A percentile compares a stretch with the other conserved stretches of the same genome.
Conservation (phyloP, 1,140 invertebrate species). For the Drosophila mayri region DNA sequence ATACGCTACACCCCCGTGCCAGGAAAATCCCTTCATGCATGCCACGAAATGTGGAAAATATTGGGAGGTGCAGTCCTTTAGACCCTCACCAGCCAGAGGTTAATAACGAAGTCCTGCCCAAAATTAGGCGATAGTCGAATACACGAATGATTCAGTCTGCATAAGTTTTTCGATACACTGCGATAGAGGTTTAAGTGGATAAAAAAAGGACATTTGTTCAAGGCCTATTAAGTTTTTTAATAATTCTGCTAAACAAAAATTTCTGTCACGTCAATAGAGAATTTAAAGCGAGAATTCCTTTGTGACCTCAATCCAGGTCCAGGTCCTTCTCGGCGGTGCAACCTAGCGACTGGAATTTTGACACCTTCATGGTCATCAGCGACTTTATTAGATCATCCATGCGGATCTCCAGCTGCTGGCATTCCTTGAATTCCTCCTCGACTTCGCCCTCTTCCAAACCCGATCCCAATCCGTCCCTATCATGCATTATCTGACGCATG, state of each 20-base stretch:
- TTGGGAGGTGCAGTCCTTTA: conserved; percentile 19
- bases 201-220: background rate
- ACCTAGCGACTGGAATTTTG: conserved; percentile 86
- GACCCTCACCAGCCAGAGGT: background rate
- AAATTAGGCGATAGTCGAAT: background rate
- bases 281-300: background rate
- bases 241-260: conserved; percentile 7
- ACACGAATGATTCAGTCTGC: background rate
- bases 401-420: conserved; percentile 62
- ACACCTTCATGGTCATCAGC: conserved; percentile 88
- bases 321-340: conserved; percentile 39
- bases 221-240: background rate
- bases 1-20: conserved; percentile 41
- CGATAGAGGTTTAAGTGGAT: background rate
- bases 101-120: background rate
- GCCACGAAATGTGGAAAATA: conserved; percentile 68
- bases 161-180: background rate
- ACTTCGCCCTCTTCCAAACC: background rate
- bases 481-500: conserved; percentile 88
- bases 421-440: conserved; percentile 77
- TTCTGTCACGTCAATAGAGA: background rate
- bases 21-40: conserved; percentile 59
- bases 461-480: background rate
- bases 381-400: conserved; percentile 89
- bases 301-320: conserved; percentile 47